These are phyloP conservation scores for Suncus etruscus DNA, from an alignment of 2,113 vertebrate genomes.

Conservation along the genomic window DNA sequence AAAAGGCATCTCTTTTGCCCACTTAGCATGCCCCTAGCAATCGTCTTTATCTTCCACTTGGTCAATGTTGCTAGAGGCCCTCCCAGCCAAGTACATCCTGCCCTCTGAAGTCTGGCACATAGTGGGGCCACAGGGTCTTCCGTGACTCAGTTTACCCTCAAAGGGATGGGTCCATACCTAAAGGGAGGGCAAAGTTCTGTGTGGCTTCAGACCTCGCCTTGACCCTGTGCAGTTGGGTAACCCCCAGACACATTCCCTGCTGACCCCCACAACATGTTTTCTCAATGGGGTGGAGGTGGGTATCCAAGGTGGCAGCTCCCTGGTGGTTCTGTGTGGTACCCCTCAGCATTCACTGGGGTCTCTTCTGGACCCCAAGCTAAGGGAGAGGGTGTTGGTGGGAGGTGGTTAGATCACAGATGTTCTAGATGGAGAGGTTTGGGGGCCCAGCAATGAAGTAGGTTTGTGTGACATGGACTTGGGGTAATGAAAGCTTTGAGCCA, in stretches of 20 bases:
- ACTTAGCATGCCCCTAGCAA: not conserved
- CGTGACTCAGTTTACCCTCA: conserved; percentile 32
- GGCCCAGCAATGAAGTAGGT: no score
- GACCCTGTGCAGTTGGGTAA: not conserved
- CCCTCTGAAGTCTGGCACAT: not conserved
- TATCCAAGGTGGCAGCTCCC: no score
- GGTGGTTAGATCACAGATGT: no score
- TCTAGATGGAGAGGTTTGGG: no score
- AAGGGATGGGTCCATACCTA: not conserved
- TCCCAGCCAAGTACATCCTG: not conserved
- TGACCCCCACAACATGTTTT: not conserved
- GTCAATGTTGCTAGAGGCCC: not conserved
- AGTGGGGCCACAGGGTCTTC: not conserved
- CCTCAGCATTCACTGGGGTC: no score
- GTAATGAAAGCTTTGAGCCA: no score
- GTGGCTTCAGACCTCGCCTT: not conserved
- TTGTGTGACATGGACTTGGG: no score
- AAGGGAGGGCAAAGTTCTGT: not conserved
- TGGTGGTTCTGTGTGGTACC: no score
- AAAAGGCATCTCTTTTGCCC: fast-evolving
- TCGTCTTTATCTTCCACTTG: not conserved
- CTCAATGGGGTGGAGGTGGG: not conserved
- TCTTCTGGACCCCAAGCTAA: no score
- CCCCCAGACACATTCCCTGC: not conserved
- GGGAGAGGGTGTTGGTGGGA: no score